phyloP scores from a whole-genome alignment of 2,888 invertebrate species.

The Cordilura impudica region DNA sequence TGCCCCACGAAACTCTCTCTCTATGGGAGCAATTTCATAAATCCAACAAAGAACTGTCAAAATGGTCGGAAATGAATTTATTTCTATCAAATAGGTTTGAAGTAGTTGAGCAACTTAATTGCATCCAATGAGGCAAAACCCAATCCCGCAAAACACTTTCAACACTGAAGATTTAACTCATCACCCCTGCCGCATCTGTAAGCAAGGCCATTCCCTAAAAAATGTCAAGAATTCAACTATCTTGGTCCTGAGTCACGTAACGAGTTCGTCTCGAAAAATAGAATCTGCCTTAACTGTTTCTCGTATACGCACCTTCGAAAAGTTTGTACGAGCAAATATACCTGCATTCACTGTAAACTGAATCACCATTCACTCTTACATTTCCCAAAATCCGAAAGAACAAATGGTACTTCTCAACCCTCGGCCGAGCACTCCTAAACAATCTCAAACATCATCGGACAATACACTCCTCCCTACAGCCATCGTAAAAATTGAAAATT shows the following conservation, averaged over 20 bases:
- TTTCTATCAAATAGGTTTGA: not conserved
- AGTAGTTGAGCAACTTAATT: no score
- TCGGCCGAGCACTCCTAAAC: no score
- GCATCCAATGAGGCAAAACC: not conserved
- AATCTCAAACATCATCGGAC: no score
- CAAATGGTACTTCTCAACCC: no score
- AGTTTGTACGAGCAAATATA: no score
- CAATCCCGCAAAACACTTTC: not conserved
- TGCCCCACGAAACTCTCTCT: no score
- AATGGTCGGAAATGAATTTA: constrained; percentile 5
- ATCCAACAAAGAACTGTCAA: not conserved
- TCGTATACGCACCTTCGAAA: no score
- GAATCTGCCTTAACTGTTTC: no score
- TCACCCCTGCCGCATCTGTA: no score
- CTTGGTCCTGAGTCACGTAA: not conserved
- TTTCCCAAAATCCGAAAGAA: not conserved
- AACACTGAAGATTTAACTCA: not conserved
- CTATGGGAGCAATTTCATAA: constrained; percentile 8
- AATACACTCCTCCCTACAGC: not conserved
- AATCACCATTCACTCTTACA: no score
- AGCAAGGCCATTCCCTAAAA: not conserved
- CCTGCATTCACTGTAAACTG: no score
- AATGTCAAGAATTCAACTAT: not conserved
- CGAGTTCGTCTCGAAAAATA: not conserved
- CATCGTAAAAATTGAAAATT: not conserved